Base-by-base conservation (phyloP, 1,140 invertebrate genomes). In the Heliconius eleuchia region DNA sequence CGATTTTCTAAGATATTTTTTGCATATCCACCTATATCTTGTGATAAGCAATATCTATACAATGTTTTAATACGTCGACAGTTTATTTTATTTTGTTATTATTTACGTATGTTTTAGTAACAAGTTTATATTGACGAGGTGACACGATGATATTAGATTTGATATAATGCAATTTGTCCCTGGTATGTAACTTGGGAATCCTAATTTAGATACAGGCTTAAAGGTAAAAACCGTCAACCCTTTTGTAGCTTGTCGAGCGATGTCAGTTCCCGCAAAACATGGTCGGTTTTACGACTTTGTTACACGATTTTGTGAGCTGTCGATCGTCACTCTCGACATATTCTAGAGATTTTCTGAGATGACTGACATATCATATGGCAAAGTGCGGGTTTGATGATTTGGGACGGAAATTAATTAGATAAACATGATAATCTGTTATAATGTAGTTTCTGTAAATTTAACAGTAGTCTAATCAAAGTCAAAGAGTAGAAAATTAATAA, bases 121-220 rank as follows among this genome's bases (percentile, higher is more conserved):
- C 60, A 66, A 13, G 60, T 66, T 66, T 66, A 66, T 66, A 4
- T 66, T 30, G 27, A 66, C 27, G 60, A 66, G 60, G 27, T 60
- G 57, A 23, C 60, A 30, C 13, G 23, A 30, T 66, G 60, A 66
- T 30, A 66, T 66, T 66, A 30, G 60, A 66, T 66, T 66, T 66
- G 9, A 3, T 27, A 30, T 27, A 66, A 66, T 66, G 60, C 60
- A 27, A 66, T 66, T 66, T 66, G 23, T 66, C 60, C 19, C 60
- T 66, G 23, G 60, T 66, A 66, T 66, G 60, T 66, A 66, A 30
- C 60, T 60, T 66, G 60, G 60, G 60, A 66, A 27, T 66, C 30
- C 60, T 66, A 66, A 66, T 66, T 66, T 66, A 66, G 60, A 57
- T 66, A 66, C 60, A 16, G 60, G 60, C 23, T 66, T 66, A 66